Evolutionary conservation across 2,113 vertebrate genomes (phyloP).

Genomic region (Progne subis): DNA sequence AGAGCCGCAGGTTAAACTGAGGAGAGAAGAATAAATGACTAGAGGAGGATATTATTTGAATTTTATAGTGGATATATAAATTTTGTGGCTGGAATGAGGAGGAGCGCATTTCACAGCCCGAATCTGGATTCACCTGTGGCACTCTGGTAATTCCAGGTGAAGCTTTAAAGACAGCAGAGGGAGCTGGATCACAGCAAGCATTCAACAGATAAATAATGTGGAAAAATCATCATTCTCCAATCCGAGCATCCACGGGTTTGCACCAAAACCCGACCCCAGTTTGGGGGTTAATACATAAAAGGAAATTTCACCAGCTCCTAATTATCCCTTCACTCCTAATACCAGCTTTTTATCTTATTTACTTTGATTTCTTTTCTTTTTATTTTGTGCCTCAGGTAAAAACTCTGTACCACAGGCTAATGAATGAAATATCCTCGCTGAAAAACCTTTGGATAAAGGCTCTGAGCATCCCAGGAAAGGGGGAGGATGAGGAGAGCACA

Average conservation of each 20-base stretch:
- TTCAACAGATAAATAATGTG: accelerated
- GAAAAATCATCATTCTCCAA: accelerated
- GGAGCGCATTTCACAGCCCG: neutral
- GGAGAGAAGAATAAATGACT: neutral
- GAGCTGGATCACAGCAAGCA: neutral
- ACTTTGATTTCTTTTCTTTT: neutral
- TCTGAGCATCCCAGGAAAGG: neutral
- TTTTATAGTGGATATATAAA: neutral
- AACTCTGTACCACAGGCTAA: conserved; percentile 75
- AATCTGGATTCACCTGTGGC: too few species aligned
- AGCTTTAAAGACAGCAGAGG: conserved; percentile 23
- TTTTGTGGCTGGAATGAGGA: neutral
- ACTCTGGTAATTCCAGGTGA: neutral
- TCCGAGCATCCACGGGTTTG: neutral
- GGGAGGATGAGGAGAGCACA: neutral
- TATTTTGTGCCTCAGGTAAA: conserved; percentile 75
- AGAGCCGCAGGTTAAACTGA: neutral
- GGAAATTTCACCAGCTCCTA: neutral
- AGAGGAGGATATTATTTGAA: accelerated
- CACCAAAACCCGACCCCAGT: neutral
- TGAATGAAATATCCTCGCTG: conserved; percentile 73
- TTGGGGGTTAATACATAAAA: neutral
- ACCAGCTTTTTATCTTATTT: too few species aligned
- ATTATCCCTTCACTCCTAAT: neutral
- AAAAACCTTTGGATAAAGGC: conserved; percentile 59